phyloP scores from a whole-genome alignment of 2,113 vertebrate genomes.

The Sinocyclocheilus anshuiensis region DNA sequence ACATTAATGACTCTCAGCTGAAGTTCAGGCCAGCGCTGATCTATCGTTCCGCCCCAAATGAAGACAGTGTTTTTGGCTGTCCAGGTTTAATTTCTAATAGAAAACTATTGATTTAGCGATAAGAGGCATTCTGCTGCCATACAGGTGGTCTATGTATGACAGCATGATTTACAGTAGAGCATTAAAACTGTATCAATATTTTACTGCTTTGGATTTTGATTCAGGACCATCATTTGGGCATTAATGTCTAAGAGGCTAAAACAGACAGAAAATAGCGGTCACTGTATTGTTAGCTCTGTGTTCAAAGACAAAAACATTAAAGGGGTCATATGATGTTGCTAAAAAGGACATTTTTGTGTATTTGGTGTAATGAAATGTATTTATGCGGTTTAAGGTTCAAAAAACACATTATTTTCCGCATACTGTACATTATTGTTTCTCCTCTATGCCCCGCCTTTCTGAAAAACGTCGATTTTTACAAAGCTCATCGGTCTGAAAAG shows the following conservation, averaged over 20 bases:
- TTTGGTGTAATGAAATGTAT: too few species aligned
- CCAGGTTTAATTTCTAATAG: conserved; percentile 37
- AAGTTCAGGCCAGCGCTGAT: conserved; percentile 11
- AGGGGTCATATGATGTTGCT: too few species aligned
- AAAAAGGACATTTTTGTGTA: too few species aligned
- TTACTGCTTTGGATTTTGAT: conserved; percentile 17
- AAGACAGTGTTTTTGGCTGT: conserved; percentile 38
- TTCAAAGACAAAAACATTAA: not conserved
- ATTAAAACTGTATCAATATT: conserved; percentile 30
- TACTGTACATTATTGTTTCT: too few species aligned
- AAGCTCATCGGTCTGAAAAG: too few species aligned
- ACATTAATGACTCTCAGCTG: conserved; percentile 45
- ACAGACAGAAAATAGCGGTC: not conserved
- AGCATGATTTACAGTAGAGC: not conserved
- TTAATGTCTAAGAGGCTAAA: conserved; percentile 1
- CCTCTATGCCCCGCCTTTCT: too few species aligned
- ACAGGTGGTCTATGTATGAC: conserved; percentile 11
- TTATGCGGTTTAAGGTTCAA: too few species aligned
- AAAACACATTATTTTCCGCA: too few species aligned
- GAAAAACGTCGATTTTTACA: too few species aligned
- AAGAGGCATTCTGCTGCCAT: conserved; percentile 21
- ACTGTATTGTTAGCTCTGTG: conserved; percentile 8
- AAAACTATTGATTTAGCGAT: conserved; percentile 47
- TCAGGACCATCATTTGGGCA: conserved; percentile 19
- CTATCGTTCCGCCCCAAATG: conserved; percentile 19